Conservation (phyloP, 2,113 vertebrate species). For the Talpa occidentalis region DNA sequence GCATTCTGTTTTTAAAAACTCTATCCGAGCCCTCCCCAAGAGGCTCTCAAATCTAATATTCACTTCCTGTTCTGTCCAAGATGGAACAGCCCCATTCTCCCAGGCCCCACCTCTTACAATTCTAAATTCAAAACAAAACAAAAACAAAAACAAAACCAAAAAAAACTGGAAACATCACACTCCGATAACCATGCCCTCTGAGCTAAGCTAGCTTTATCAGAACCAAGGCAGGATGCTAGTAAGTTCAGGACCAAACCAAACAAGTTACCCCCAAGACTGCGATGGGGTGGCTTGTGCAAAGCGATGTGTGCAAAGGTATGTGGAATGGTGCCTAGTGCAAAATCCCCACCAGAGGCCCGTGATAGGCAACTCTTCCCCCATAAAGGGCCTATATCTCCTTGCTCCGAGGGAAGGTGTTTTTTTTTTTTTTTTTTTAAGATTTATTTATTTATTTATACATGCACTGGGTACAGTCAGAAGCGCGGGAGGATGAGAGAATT, state of each 20-base stretch:
- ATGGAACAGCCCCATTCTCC: neutral
- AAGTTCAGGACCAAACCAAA: neutral
- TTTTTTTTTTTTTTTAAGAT: neutral
- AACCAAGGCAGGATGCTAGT: neutral
- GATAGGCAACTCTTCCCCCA: too few relatives aligned
- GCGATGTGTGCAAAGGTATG: too few relatives aligned
- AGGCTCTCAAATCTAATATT: constrained; percentile 16
- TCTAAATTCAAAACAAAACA: neutral
- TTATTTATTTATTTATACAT: too few relatives aligned
- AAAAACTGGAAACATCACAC: neutral
- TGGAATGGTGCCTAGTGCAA: too few relatives aligned
- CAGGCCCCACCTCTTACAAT: neutral
- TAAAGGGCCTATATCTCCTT: too few relatives aligned
- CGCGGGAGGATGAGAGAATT: too few relatives aligned
- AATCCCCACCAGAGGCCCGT: too few relatives aligned
- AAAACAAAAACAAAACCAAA: neutral
- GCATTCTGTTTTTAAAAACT: neutral
- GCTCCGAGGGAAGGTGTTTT: too few relatives aligned
- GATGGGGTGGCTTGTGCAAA: too few relatives aligned
- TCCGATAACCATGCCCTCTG: too few relatives aligned
- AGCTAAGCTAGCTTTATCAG: neutral
- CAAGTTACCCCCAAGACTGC: too few relatives aligned
- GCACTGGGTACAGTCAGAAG: too few relatives aligned
- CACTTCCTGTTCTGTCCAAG: neutral
- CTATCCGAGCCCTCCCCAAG: neutral